phyloP scores from a whole-genome alignment of 2,888 invertebrate genomes.

The Caenorhabditis panamensis region DNA sequence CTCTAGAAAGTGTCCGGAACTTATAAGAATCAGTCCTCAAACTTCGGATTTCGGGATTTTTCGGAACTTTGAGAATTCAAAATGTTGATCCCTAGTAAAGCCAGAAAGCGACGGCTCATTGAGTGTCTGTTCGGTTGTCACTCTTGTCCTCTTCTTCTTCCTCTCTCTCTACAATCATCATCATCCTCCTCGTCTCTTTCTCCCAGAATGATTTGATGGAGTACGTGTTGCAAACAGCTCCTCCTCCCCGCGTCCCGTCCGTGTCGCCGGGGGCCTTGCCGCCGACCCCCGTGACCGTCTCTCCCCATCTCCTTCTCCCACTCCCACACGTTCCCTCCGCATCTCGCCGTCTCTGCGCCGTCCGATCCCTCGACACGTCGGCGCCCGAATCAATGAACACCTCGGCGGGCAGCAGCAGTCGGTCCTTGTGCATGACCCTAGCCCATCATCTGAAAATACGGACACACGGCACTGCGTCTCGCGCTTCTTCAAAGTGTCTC shows the following conservation, averaged over 20 bases:
- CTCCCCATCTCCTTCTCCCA: slow-evolving; percentile 27
- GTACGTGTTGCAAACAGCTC: slow-evolving; percentile 3
- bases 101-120: too few relatives aligned
- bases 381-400: slow-evolving; percentile 58
- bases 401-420: slow-evolving; percentile 22
- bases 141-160: not conserved
- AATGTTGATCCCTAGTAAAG: too few relatives aligned
- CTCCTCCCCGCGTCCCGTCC: slow-evolving; percentile 6
- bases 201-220: slow-evolving; percentile 7
- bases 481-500: not conserved
- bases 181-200: not conserved
- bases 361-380: slow-evolving; percentile 17
- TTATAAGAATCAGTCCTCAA: too few relatives aligned
- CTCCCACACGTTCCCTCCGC: slow-evolving; percentile 17
- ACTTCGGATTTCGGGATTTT: too few relatives aligned
- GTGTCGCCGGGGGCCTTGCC: slow-evolving; percentile 16
- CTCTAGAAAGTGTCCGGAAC: too few relatives aligned
- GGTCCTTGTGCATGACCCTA: slow-evolving; percentile 42
- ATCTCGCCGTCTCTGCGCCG: slow-evolving; percentile 14
- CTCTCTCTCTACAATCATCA: not conserved
- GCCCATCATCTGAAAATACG: slow-evolving; percentile 31
- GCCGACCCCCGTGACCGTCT: slow-evolving; percentile 50
- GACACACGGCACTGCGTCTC: slow-evolving; percentile 9
- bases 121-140: not conserved
- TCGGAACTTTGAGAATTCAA: too few relatives aligned